phyloP scores from a whole-genome alignment of 2,113 vertebrate genomes.

The Raja brachyura region DNA sequence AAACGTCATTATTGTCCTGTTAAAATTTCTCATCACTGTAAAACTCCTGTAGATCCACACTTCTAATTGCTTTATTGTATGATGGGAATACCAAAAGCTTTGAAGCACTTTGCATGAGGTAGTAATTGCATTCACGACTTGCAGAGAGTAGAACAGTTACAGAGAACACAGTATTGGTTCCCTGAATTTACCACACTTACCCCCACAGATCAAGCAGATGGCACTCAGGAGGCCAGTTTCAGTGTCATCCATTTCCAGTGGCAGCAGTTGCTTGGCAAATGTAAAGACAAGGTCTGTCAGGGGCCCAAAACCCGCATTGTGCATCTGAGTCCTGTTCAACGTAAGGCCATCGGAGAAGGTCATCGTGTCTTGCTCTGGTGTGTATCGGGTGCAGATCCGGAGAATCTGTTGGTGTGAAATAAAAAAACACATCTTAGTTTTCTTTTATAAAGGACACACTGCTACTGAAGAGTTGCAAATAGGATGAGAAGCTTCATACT shows the following conservation, averaged over 20 bases:
- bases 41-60: background rate
- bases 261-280: conserved; percentile 89
- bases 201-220: conserved; percentile 93
- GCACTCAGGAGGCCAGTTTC: conserved; percentile 92
- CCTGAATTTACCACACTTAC: conserved; percentile 49
- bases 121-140: background rate
- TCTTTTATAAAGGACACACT: background rate
- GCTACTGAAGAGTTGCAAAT: background rate
- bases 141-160: background rate
- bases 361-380: conserved; percentile 92
- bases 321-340: conserved; percentile 90
- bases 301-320: conserved; percentile 88
- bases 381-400: conserved; percentile 90
- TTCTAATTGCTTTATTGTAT: background rate
- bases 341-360: conserved; percentile 92
- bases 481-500: background rate
- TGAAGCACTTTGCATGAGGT: background rate
- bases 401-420: conserved; percentile 64
- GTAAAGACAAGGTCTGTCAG: conserved; percentile 91
- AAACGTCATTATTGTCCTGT: background rate
- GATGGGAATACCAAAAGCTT: background rate
- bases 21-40: background rate
- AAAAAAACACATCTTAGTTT: background rate
- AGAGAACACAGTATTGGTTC: no score
- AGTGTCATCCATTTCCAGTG: conserved; percentile 90